Evolutionary conservation across 2,797 vertebrate species (phyloP).

Genomic region (Aphelocoma californica): DNA sequence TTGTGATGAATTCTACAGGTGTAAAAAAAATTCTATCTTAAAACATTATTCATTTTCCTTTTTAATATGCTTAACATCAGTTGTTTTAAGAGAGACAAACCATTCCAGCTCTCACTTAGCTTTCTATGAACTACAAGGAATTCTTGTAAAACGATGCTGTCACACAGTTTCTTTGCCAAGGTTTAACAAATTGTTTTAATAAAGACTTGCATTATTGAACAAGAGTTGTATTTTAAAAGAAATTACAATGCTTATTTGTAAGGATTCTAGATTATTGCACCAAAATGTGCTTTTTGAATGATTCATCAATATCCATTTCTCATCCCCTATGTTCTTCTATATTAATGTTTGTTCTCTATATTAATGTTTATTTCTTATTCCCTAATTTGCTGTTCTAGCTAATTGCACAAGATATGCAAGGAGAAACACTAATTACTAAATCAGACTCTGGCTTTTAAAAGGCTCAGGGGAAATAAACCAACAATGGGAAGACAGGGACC

Average conservation of each 20-base stretch:
- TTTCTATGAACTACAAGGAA: not conserved
- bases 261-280: constrained; percentile 3
- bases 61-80: not conserved
- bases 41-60: not conserved
- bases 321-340: not conserved
- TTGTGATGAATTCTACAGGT: not conserved
- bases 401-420: constrained; percentile 47
- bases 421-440: constrained; percentile 42
- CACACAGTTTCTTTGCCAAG: not conserved
- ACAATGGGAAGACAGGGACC: not conserved
- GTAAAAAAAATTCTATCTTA: not conserved
- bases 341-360: not conserved
- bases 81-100: not conserved
- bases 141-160: not conserved
- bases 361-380: constrained; percentile 28
- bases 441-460: constrained; percentile 22
- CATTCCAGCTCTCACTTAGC: not conserved
- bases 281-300: not conserved
- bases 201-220: not conserved
- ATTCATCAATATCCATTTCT: constrained; percentile 4
- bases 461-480: constrained; percentile 51
- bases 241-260: not conserved
- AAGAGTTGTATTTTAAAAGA: not conserved
- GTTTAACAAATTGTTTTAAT: constrained; percentile 57
- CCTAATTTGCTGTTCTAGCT: constrained; percentile 35